A percentile compares a stretch with the other conserved stretches of the same genome.
Conservation (phyloP, 2,888 invertebrate genomes). For the Mesochorus sp. region DNA sequence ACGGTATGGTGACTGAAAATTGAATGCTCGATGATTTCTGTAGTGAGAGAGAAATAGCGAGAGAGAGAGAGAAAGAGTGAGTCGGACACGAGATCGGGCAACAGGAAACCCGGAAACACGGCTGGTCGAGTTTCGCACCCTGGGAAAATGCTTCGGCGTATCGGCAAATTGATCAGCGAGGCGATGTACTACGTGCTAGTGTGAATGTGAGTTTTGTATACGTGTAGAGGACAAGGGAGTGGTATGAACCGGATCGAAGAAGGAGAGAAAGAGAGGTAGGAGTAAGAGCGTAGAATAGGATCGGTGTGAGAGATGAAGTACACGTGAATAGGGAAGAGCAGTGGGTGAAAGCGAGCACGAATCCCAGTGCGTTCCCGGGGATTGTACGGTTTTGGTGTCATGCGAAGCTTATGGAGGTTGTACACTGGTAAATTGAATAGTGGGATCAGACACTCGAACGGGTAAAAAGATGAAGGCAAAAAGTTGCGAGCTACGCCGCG, state of each 20-base stretch:
- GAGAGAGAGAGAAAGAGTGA: too few species aligned
- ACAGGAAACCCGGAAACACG: slow-evolving; percentile 42
- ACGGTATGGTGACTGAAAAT: neutral
- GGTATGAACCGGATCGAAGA: neutral
- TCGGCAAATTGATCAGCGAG: slow-evolving; percentile 64
- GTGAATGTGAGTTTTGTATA: neutral
- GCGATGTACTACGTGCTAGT: neutral
- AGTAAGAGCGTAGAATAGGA: neutral
- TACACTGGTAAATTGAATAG: neutral
- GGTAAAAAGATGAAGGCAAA: slow-evolving; percentile 29
- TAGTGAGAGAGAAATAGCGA: neutral
- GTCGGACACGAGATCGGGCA: slow-evolving; percentile 30
- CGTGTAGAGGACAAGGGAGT: too few species aligned
- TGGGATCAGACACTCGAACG: neutral
- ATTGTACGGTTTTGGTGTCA: slow-evolving; percentile 11
- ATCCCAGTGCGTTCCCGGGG: slow-evolving; percentile 62
- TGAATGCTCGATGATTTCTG: neutral
- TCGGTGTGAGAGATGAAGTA: neutral
- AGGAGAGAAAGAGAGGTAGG: neutral
- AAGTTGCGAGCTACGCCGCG: slow-evolving; percentile 31
- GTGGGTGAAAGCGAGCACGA: slow-evolving; percentile 67
- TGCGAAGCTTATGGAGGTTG: neutral
- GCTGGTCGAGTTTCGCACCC: slow-evolving; percentile 45
- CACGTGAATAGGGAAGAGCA: slow-evolving; percentile 59
- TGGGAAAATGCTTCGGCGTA: slow-evolving; percentile 55